phyloP scores from a whole-genome alignment of 2,888 invertebrate genomes.

The Xestia ashworthii region DNA sequence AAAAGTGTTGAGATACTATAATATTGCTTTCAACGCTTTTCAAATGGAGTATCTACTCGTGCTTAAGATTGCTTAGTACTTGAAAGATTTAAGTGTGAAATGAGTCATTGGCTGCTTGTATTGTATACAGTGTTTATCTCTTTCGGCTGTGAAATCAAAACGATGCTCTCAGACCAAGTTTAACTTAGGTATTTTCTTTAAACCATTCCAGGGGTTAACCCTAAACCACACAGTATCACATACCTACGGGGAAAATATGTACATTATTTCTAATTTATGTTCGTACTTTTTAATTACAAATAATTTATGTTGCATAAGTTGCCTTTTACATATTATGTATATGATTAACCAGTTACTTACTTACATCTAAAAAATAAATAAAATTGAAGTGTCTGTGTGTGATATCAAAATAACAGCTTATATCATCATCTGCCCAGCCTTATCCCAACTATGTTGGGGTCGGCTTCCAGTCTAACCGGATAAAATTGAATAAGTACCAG shows the following conservation, averaged over 20 bases:
- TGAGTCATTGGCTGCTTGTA: background rate
- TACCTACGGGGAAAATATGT: conserved; percentile 17
- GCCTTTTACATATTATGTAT: background rate
- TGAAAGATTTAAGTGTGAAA: background rate
- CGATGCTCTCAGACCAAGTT: background rate
- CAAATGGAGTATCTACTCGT: conserved; percentile 3
- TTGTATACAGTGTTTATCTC: background rate
- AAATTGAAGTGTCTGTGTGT: no score
- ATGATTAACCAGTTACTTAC: background rate
- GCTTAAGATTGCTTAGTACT: background rate
- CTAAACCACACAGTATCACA: background rate
- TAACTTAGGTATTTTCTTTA: background rate
- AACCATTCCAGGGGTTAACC: conserved; percentile 17
- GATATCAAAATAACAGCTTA: no score
- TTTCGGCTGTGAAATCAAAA: background rate
- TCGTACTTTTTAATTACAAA: background rate
- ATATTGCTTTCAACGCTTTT: conserved; percentile 29
- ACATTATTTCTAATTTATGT: background rate
- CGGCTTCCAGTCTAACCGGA: no score
- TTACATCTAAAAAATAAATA: background rate
- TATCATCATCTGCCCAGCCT: no score
- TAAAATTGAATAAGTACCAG: no score
- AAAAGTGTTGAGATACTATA: conserved; percentile 26
- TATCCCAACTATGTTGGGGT: no score
- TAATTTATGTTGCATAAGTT: background rate